Evolutionary conservation across 2,113 vertebrate genomes (phyloP), one percentile per base, ranked within the genome.

Genomic region (Podarcis muralis): DNA sequence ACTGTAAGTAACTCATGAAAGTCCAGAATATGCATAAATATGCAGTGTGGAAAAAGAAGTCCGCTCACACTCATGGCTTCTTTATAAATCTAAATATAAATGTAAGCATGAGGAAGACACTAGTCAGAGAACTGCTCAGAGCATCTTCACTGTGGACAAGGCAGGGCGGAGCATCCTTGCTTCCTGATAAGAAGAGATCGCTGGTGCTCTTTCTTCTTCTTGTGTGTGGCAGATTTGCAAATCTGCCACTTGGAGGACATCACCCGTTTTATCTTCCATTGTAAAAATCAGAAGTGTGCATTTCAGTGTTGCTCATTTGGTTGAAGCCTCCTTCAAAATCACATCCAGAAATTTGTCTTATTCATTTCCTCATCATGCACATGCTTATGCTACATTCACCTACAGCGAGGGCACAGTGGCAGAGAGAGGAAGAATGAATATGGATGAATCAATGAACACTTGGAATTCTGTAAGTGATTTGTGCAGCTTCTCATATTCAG

Each of bases 251-350:
- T 84, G 0, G 1, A n/a, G 35, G 85, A 35, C 65, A 68, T 90
- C 83, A 59, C 87, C 80, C 84, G 32, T 89, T 90, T 92, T 6
- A 13, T 22, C 80, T 81, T 4, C 43, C 87, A 37, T 18, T 85
- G 84, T 78, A 78, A 2, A 59, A 85, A 81, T 78, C 5, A 37
- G 84, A 78, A 89, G 77, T 81, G 77, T 83, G 7, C 77, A 1
- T 92, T 92, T 94, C 92, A 94, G 74, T 88, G 48, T 77, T 27
- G 91, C 90, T 87, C 80, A 3, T 25, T 93, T 81, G 89, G 90
- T 86, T 94, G 91, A 91, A 95, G 93, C 93, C 94, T 91, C 93
- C 94, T 95, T 82, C 80, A 94, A 83, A 85, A 82, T 75, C 88
- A 16, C 86, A 81, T 88, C n/a, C 74, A 66, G 11, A 91, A 48